Percentiles rank a stretch among this genome's conserved stretches.
These are phyloP conservation scores for Mugil cephalus DNA, from an alignment of 2,113 vertebrate genomes.

Conservation along the genomic window DNA sequence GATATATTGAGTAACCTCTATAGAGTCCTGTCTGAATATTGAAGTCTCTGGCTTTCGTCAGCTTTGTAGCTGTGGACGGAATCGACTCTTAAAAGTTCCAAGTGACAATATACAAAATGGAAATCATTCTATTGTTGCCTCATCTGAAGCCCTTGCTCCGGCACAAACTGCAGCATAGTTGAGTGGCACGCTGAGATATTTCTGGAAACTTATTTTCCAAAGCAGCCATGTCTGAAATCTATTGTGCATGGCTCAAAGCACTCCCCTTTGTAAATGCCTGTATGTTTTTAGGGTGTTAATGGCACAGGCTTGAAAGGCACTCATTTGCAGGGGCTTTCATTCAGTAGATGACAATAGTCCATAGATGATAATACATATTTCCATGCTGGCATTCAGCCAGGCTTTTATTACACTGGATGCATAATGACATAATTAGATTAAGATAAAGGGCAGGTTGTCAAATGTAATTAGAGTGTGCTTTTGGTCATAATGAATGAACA, in stretches of 20 bases:
- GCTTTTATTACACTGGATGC: conserved; percentile 55
- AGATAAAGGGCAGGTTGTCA: conserved; percentile 71
- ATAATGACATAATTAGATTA: conserved; percentile 73
- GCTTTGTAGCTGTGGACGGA: background rate
- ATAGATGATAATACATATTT: conserved; percentile 48
- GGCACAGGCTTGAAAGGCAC: conserved; percentile 27
- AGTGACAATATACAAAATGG: background rate
- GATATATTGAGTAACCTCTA: no score
- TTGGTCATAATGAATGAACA: conserved; percentile 48
- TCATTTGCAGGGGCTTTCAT: conserved; percentile 44
- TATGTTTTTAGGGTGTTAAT: conserved; percentile 15
- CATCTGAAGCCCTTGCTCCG: background rate
- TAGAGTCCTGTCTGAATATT: background rate
- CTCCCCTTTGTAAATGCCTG: background rate
- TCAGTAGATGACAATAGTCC: conserved; percentile 17
- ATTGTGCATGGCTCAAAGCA: background rate
- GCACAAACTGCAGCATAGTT: background rate
- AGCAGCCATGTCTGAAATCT: background rate
- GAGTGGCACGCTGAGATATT: background rate
- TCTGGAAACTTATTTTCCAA: background rate
- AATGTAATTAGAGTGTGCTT: conserved; percentile 64
- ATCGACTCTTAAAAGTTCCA: background rate
- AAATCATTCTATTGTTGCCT: background rate
- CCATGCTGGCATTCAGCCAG: conserved; percentile 48
- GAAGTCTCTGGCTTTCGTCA: background rate